Conservation (phyloP, 2,113 vertebrate genomes). For the Lipophrys pholis region DNA sequence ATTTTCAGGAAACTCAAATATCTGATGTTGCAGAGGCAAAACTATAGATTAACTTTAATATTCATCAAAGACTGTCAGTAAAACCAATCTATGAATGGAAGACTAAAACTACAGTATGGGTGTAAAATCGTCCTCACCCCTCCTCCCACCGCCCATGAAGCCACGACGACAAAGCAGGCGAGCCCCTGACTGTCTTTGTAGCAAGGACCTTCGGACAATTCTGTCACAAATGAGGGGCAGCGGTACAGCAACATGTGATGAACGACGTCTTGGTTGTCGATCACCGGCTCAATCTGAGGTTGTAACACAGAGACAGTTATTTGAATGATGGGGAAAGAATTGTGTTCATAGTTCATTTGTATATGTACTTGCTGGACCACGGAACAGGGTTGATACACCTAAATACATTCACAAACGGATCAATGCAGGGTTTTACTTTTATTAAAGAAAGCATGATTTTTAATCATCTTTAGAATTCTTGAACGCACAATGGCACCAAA, state of each 20-base stretch:
- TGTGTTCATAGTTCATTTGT: not conserved
- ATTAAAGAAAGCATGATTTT: too few species aligned
- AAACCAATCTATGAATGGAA: not conserved
- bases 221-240: constrained; percentile 75
- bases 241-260: constrained; percentile 87
- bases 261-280: constrained; percentile 76
- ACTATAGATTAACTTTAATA: not conserved
- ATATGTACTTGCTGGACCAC: not conserved
- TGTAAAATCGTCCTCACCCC: constrained; percentile 75
- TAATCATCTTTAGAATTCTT: too few species aligned
- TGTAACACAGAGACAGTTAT: not conserved
- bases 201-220: constrained; percentile 72
- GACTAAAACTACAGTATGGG: not conserved
- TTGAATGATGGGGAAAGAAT: not conserved
- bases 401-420: not conserved
- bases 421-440: too few species aligned
- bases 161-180: constrained; percentile 78
- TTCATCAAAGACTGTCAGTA: not conserved
- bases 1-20: constrained; percentile 57
- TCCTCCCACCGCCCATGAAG: constrained; percentile 87
- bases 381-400: not conserved
- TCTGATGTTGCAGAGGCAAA: constrained; percentile 32
- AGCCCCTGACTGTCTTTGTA: constrained; percentile 55
- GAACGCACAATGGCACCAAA: too few species aligned
- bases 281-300: constrained; percentile 81